phyloP scores from a whole-genome alignment of 2,797 vertebrate genomes.

The Cirrhinus molitorella region DNA sequence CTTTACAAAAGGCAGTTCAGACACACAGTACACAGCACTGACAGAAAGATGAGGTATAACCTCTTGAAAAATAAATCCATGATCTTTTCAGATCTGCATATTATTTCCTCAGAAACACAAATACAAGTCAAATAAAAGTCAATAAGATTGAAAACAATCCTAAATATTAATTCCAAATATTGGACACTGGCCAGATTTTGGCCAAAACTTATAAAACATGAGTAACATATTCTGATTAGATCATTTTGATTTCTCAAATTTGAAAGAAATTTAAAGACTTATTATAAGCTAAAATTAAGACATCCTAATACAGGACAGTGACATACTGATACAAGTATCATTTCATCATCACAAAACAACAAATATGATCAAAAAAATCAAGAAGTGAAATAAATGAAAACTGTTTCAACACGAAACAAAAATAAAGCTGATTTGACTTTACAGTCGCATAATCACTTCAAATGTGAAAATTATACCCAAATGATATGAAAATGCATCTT shows the following conservation, averaged over 20 bases:
- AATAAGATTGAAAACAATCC: neutral
- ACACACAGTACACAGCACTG: neutral
- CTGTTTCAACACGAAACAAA: constrained; percentile 7
- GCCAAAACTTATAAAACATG: neutral
- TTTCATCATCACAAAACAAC: neutral
- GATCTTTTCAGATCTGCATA: constrained; percentile 4
- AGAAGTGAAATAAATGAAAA: neutral
- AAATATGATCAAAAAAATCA: neutral
- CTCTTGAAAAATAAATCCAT: neutral
- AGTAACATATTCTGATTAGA: neutral
- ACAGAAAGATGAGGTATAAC: neutral
- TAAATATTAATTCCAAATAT: neutral
- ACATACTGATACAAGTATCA: neutral
- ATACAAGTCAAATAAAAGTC: neutral
- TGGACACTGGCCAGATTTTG: neutral
- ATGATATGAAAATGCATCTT: neutral
- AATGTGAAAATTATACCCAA: neutral
- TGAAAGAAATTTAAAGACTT: neutral
- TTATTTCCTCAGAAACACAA: constrained; percentile 9
- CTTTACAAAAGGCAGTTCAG: constrained; percentile 17
- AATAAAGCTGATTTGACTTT: neutral
- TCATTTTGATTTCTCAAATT: neutral
- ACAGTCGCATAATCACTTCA: neutral
- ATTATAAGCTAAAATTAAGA: neutral
- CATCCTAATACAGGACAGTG: neutral